phyloP scores from a whole-genome alignment of 2,113 vertebrate species.

The Sphaerodactylus townsendi region DNA sequence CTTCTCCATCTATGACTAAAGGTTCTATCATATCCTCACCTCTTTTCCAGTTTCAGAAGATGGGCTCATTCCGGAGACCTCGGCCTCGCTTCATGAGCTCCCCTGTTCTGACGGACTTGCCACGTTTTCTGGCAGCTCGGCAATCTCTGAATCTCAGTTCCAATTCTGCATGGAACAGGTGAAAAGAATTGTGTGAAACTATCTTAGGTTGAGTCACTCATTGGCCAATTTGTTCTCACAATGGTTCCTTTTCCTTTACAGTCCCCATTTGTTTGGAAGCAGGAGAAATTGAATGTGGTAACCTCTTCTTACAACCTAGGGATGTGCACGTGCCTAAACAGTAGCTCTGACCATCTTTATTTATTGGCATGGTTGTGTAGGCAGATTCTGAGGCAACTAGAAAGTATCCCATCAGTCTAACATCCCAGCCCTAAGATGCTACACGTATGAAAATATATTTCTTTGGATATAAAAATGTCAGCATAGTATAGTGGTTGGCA shows the following conservation, averaged over 20 bases:
- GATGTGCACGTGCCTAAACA: background rate
- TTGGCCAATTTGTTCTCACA: no score
- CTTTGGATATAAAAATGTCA: no score
- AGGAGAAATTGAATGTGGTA: background rate
- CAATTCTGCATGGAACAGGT: constrained; percentile 95
- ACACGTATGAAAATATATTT: background rate
- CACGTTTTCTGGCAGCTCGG: constrained; percentile 79
- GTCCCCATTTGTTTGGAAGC: background rate
- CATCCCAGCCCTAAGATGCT: no score
- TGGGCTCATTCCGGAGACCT: constrained; percentile 80
- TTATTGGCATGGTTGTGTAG: background rate
- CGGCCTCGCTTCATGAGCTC: constrained; percentile 95
- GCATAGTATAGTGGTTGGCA: no score
- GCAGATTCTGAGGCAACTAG: background rate
- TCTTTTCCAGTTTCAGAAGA: constrained; percentile 68
- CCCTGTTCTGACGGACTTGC: constrained; percentile 90
- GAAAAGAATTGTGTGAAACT: background rate
- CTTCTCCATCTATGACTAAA: constrained; percentile 67
- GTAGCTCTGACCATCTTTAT: background rate
- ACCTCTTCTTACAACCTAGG: background rate
- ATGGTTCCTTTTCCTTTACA: no score
- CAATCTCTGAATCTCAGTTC: constrained; percentile 86
- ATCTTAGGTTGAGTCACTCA: background rate
- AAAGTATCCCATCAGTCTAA: background rate
- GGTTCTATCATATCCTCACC: constrained; percentile 47